Evolutionary conservation across 2,113 vertebrate genomes (phyloP).

Genomic region (Sphyrna mokarran): DNA sequence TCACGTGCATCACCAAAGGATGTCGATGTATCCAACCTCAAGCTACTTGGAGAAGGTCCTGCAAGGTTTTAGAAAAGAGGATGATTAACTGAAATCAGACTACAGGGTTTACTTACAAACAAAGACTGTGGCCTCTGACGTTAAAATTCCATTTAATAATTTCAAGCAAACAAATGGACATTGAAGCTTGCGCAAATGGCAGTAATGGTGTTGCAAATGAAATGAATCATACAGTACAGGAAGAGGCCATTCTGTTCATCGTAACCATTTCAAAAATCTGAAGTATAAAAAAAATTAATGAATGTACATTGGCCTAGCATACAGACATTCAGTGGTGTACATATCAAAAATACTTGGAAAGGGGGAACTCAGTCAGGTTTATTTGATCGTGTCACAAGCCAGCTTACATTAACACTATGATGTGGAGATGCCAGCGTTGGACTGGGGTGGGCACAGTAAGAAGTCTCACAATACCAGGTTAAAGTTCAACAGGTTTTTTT

Average conservation of each 20-base stretch:
- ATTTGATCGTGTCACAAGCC: background rate
- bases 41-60: conserved; percentile 93
- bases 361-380: background rate
- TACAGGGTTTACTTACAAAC: background rate
- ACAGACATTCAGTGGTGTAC: background rate
- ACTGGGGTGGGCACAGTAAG: too few relatives aligned
- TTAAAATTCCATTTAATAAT: background rate
- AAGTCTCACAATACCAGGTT: too few relatives aligned
- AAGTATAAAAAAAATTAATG: background rate
- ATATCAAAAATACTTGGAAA: background rate
- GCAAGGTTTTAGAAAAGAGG: conserved; percentile 42
- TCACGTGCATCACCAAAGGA: conserved; percentile 81
- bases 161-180: background rate
- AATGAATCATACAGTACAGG: background rate
- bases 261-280: background rate
- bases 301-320: background rate
- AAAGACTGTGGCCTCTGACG: background rate
- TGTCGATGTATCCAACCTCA: conserved; percentile 70
- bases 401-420: too few relatives aligned
- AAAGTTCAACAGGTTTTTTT: too few relatives aligned
- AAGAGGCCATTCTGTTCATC: background rate
- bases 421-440: too few relatives aligned
- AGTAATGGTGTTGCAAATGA: background rate
- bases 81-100: conserved; percentile 32
- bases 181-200: background rate